Conservation (phyloP, 2,888 invertebrate species). For the Andrena marginata region DNA sequence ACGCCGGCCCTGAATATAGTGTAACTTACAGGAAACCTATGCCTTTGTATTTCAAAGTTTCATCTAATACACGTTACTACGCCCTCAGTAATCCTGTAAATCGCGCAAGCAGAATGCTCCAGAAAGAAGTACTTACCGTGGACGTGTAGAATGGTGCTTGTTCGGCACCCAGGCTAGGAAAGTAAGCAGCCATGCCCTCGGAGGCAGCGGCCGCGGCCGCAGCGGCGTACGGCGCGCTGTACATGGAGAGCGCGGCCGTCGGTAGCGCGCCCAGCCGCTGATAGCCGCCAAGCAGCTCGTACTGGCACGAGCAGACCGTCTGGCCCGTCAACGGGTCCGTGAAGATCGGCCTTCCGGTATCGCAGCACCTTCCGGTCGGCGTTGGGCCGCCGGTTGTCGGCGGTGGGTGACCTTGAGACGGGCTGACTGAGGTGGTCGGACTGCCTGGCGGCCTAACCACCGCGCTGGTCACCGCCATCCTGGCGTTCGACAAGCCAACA, state of each 20-base stretch:
- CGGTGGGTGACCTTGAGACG: slow-evolving; percentile 86
- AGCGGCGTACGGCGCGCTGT: slow-evolving; percentile 92
- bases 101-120: neutral
- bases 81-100: neutral
- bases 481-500: slow-evolving; percentile 82
- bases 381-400: slow-evolving; percentile 86
- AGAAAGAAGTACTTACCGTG: slow-evolving; percentile 89
- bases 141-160: slow-evolving; percentile 94
- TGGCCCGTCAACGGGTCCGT: slow-evolving; percentile 96
- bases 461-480: slow-evolving; percentile 86
- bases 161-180: slow-evolving; percentile 93
- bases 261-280: slow-evolving; percentile 93
- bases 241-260: slow-evolving; percentile 89
- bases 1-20: too few relatives aligned
- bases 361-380: slow-evolving; percentile 90
- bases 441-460: slow-evolving; percentile 86
- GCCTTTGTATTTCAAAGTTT: too few relatives aligned
- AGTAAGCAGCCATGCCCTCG: slow-evolving; percentile 93
- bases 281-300: slow-evolving; percentile 94
- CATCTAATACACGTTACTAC: too few relatives aligned
- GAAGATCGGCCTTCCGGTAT: slow-evolving; percentile 96
- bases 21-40: too few relatives aligned
- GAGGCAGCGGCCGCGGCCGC: slow-evolving; percentile 86
- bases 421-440: slow-evolving; percentile 86
- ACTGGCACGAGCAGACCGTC: slow-evolving; percentile 96